Base-by-base conservation (phyloP, 2,113 vertebrate species). In the Natator depressus region DNA sequence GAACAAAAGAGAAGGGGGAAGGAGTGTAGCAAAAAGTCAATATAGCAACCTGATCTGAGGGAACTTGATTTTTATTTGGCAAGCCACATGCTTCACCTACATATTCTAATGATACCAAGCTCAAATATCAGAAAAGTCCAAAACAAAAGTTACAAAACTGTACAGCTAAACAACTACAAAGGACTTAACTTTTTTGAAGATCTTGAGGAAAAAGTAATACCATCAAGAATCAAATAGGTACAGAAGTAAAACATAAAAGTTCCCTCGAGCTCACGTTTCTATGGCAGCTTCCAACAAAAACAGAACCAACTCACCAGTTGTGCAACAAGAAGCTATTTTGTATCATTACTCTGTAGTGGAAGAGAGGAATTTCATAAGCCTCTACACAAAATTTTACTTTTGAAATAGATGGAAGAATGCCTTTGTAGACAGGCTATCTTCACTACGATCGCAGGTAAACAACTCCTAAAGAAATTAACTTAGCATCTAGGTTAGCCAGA, bases 31-130 rank as follows among this genome's bases (percentile, higher is more conserved):
- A 84, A 95, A 57, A 96, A 93, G 62, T 84, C 80, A 94, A 94
- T 69, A 90, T 92, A 95, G 88, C 50, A 95, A 72, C 78, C 79
- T 78, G 78, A 85, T 83, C 94, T 79, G 84, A 87, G 87, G 87
- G 57, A 95, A 93, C 82, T 93, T 84, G 88, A 46, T 87, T 93
- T 85, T 91, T 84, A 75, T 42, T 75, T 92, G 72, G 80, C 93
- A 94, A 95, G 89, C 49, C n/a, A 91, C 20, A 59, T 47, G 53
- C 50, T 78, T 92, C 85, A 54, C 55, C 84, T 55, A 83, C 59
- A 25, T 76, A 76, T 42, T 69, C 65, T 35, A n/a, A 69, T 65
- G 14, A 16, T 69, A 69, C 8, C 4, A 17, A 69, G 35, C 20
- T 38, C 65, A n/a, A 69, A 38, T 17, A 69, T 38, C 65, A 69